Evolutionary conservation across 2,797 vertebrate genomes (phyloP).

Genomic region (Myotis daubentonii): DNA sequence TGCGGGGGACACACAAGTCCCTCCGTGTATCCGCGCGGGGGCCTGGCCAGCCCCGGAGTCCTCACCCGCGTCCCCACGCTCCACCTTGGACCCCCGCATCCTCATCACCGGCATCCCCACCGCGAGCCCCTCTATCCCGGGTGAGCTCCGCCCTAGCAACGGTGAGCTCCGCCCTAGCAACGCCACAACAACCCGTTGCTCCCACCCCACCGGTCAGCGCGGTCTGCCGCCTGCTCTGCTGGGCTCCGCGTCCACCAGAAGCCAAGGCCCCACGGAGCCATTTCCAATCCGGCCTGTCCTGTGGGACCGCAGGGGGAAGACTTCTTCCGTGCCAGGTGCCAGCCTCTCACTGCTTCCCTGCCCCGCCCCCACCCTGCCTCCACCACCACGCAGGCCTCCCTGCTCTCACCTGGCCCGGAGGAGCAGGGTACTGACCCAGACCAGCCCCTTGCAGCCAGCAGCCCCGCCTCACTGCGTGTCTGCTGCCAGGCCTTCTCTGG

Average conservation of each 20-base stretch:
- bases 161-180: too few species aligned
- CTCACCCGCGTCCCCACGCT: rapidly evolving
- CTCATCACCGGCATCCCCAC: not conserved
- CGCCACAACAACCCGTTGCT: too few species aligned
- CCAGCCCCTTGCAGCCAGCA: not conserved
- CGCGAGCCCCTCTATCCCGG: rapidly evolving
- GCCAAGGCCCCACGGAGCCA: not conserved
- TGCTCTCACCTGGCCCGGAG: not conserved
- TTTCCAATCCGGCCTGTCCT: not conserved
- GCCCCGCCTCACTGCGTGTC: rapidly evolving
- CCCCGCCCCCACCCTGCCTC: not conserved
- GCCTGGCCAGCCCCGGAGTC: too few species aligned
- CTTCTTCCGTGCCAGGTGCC: not conserved
- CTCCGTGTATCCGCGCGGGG: rapidly evolving
- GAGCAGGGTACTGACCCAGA: not conserved
- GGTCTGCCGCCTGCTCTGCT: not conserved
- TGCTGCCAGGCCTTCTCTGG: not conserved
- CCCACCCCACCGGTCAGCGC: rapidly evolving
- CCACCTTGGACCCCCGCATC: not conserved
- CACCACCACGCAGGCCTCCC: not conserved
- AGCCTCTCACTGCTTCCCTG: not conserved
- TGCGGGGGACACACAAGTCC: not conserved
- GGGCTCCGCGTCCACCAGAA: rapidly evolving
- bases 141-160: not conserved
- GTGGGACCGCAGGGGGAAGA: not conserved